Percentiles rank a stretch among this genome's conserved stretches.
phyloP scores from a whole-genome alignment of 2,797 vertebrate species.

The Lepilemur septentrionalis region DNA sequence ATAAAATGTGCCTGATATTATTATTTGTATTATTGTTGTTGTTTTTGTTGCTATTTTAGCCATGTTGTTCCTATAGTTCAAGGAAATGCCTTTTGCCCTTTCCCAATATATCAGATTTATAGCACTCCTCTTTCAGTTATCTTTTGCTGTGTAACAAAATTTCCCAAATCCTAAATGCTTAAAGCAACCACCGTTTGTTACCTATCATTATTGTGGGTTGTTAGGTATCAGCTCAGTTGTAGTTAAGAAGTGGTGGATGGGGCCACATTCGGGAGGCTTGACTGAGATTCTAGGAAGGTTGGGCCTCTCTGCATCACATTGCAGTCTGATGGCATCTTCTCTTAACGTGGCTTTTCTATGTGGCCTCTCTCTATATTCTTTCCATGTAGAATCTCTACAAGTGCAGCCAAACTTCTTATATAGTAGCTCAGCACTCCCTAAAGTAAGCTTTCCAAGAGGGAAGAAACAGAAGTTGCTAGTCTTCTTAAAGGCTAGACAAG shows the following conservation, averaged over 20 bases:
- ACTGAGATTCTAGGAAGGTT: not conserved
- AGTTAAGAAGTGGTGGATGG: not conserved
- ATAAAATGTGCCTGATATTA: not conserved
- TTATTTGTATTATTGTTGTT: not conserved
- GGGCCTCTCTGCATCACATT: no score
- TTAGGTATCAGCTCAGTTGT: not conserved
- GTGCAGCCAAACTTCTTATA: not conserved
- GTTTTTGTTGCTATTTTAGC: not conserved
- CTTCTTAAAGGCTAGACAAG: not conserved
- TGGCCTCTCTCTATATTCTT: not conserved
- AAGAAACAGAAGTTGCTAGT: not conserved
- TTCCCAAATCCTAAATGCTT: not conserved
- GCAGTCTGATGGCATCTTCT: fast-evolving
- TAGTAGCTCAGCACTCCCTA: not conserved
- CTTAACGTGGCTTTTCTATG: not conserved
- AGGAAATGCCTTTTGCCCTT: not conserved
- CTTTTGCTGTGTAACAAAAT: not conserved
- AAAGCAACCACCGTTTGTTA: not conserved
- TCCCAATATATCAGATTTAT: not conserved
- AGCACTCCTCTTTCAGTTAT: not conserved
- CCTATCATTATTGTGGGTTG: not conserved
- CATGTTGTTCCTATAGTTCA: not conserved
- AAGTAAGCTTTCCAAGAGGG: not conserved
- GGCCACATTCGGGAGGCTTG: not conserved
- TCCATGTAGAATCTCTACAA: not conserved